Evolutionary conservation across 2,888 invertebrate genomes (phyloP).

Genomic region (Schizaphis graminum): DNA sequence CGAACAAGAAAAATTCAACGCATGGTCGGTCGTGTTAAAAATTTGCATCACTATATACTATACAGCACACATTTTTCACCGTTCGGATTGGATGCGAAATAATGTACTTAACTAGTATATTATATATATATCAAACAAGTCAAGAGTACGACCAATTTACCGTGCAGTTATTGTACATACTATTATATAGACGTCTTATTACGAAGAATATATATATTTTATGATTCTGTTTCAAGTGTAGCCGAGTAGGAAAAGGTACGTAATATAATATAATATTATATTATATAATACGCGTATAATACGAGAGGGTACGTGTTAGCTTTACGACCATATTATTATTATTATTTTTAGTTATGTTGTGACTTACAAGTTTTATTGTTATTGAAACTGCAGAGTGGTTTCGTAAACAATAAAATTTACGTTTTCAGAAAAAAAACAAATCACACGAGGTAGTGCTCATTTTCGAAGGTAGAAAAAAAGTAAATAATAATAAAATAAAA

Average conservation of each 20-base stretch:
- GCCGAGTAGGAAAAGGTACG: neutral
- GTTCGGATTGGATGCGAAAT: neutral
- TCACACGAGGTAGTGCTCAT: neutral
- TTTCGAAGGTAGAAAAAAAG: neutral
- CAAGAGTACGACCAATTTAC: neutral
- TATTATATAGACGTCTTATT: slow-evolving; percentile 14
- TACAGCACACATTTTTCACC: neutral
- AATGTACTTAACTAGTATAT: neutral
- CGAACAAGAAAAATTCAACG: neutral
- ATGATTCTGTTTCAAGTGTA: neutral
- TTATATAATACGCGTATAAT: neutral
- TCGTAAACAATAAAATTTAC: slow-evolving; percentile 1
- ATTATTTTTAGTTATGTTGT: slow-evolving; percentile 28
- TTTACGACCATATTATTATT: slow-evolving; percentile 20
- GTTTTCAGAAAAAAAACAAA: neutral
- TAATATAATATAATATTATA: neutral
- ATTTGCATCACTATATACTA: neutral
- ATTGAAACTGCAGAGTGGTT: neutral
- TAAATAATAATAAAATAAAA: neutral
- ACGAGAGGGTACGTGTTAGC: neutral
- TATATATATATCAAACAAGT: neutral
- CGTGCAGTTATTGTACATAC: neutral
- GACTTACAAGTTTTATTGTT: slow-evolving; percentile 33
- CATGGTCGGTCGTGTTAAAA: neutral
- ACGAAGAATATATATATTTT: neutral